A percentile compares a stretch with the other conserved stretches of the same genome.
phyloP scores from a whole-genome alignment of 2,797 vertebrate genomes.

The Sebastes umbrosus region DNA sequence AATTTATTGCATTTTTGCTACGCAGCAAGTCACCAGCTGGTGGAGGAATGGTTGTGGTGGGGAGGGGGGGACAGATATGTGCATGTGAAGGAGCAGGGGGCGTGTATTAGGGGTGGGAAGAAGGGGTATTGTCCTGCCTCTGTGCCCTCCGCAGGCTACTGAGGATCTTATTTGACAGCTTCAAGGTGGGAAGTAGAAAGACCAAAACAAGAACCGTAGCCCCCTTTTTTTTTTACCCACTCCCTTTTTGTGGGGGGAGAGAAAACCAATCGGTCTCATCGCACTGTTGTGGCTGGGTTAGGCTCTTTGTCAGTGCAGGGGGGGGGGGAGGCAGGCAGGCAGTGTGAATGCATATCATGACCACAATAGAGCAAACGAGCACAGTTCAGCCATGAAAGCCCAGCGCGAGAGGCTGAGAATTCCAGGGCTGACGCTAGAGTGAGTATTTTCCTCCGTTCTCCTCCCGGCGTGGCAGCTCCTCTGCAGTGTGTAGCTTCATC shows the following conservation, averaged over 20 bases:
- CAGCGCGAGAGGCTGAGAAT: constrained; percentile 99
- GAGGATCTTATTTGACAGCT: constrained; percentile 86
- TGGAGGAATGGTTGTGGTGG: constrained; percentile 45
- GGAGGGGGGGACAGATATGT: constrained; percentile 20
- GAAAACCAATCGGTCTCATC: constrained; percentile 79
- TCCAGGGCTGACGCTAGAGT: constrained; percentile 99
- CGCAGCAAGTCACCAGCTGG: constrained; percentile 68
- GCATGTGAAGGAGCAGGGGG: constrained; percentile 63
- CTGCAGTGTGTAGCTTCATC: constrained; percentile 53
- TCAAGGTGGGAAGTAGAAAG: constrained; percentile 89
- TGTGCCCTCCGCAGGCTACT: constrained; percentile 74
- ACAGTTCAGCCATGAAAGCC: constrained; percentile 95
- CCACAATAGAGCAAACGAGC: constrained; percentile 92
- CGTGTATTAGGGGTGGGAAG: constrained; percentile 72
- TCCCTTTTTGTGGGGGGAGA: constrained; percentile 33
- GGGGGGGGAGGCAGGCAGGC: constrained; percentile 76
- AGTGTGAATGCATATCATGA: constrained; percentile 89
- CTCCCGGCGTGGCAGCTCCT: constrained; percentile 38
- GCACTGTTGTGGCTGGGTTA: constrained; percentile 87
- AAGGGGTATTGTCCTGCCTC: constrained; percentile 81
- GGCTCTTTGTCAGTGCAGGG: constrained; percentile 90
- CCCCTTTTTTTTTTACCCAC: constrained; percentile 29
- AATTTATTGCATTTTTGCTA: constrained; percentile 57
- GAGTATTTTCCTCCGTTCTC: constrained; percentile 89
- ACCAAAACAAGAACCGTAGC: constrained; percentile 81